Evolutionary conservation across 2,888 invertebrate species (phyloP).

Genomic region (Listrodromus nycthemerus): DNA sequence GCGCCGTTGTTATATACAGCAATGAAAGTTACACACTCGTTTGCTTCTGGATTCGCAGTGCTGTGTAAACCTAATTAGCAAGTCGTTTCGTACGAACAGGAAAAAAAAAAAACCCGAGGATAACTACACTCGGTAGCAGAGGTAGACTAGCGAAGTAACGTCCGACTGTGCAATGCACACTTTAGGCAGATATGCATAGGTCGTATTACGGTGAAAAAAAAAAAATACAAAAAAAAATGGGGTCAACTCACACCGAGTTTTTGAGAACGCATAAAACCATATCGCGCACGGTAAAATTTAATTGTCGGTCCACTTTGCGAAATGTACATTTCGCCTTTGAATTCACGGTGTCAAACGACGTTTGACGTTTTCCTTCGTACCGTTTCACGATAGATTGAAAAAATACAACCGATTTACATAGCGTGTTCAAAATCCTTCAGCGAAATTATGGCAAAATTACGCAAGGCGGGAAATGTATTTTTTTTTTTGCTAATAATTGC

Average conservation of each 20-base stretch:
- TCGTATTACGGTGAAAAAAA: constrained; percentile 56
- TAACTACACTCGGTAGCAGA: constrained; percentile 12
- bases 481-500: constrained; percentile 15
- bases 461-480: constrained; percentile 5
- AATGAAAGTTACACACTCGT: constrained; percentile 72
- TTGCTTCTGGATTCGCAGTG: constrained; percentile 68
- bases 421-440: background rate
- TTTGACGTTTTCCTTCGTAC: constrained; percentile 8
- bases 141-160: background rate
- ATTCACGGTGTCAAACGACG: constrained; percentile 5
- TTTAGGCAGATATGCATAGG: constrained; percentile 4
- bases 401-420: background rate
- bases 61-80: constrained; percentile 78
- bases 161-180: background rate
- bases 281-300: background rate
- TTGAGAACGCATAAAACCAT: constrained; percentile 5
- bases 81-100: constrained; percentile 52
- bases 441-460: background rate
- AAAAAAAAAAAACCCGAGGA: constrained; percentile 57
- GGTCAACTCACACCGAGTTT: constrained; percentile 21
- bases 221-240: constrained; percentile 59
- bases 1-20: constrained; percentile 16
- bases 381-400: constrained; percentile 12
- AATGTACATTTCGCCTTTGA: background rate
- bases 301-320: background rate